Conservation (phyloP, 2,888 invertebrate species). For the Teleogryllus oceanicus region DNA sequence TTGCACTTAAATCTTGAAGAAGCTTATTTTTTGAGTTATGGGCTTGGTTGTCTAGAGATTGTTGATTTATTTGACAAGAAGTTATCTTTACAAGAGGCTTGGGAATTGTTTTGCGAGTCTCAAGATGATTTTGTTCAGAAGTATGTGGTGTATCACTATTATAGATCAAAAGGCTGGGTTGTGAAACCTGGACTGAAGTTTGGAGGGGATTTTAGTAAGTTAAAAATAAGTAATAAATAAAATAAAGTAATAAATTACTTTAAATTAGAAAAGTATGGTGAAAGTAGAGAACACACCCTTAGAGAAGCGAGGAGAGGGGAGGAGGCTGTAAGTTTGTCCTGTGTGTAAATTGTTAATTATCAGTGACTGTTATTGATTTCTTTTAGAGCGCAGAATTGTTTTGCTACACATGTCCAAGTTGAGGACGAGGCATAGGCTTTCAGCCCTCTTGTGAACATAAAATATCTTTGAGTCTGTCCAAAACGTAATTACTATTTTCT, state of each 20-base stretch:
- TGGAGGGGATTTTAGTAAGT: constrained; percentile 82
- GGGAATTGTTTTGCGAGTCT: constrained; percentile 57
- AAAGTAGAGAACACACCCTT: too few relatives aligned
- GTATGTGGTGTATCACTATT: constrained; percentile 80
- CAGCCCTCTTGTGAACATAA: too few relatives aligned
- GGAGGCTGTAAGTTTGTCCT: too few relatives aligned
- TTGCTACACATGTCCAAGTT: too few relatives aligned
- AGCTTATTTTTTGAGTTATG: constrained; percentile 69
- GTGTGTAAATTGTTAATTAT: too few relatives aligned
- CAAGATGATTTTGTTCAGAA: constrained; percentile 62
- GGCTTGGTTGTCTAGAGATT: constrained; percentile 64
- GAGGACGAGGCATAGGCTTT: too few relatives aligned
- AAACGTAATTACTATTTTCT: too few relatives aligned
- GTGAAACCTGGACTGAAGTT: constrained; percentile 85
- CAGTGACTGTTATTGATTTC: too few relatives aligned
- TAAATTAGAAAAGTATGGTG: background rate
- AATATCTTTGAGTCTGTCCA: too few relatives aligned
- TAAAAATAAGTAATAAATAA: constrained; percentile 23
- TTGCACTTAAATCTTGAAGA: constrained; percentile 70
- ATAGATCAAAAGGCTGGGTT: constrained; percentile 85
- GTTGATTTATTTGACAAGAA: constrained; percentile 52
- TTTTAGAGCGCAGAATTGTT: too few relatives aligned
- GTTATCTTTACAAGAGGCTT: constrained; percentile 54
- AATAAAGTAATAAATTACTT: background rate
- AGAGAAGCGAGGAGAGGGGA: too few relatives aligned